Evolutionary conservation across 2,888 invertebrate genomes (phyloP).

Genomic region (Amphipoea lucens): DNA sequence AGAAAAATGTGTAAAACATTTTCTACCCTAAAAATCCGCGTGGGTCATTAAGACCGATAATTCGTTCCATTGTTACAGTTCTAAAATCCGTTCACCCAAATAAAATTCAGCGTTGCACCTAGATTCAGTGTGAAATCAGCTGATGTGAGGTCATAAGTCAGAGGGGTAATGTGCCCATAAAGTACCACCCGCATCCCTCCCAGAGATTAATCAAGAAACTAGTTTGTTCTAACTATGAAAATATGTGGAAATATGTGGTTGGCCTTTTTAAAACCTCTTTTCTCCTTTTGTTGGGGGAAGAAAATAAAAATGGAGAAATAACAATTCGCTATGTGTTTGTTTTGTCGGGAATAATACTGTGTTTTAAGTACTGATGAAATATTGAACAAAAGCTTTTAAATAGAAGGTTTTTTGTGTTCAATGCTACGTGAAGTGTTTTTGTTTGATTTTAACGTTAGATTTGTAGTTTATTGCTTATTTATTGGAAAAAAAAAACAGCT

Average conservation of each 20-base stretch:
- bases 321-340: conserved; percentile 30
- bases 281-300: conserved; percentile 33
- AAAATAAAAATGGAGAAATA: conserved; percentile 52
- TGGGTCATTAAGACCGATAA: conserved; percentile 29
- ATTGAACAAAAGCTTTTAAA: conserved; percentile 34
- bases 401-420: conserved; percentile 19
- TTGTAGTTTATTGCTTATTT: neutral
- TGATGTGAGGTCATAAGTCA: conserved; percentile 64
- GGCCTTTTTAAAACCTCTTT: conserved; percentile 49
- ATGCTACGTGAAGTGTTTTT: conserved; percentile 10
- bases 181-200: conserved; percentile 67
- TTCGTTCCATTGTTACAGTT: conserved; percentile 26
- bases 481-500: neutral
- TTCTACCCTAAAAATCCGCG: conserved; percentile 1
- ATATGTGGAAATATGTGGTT: conserved; percentile 54
- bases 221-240: conserved; percentile 63
- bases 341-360: conserved; percentile 49
- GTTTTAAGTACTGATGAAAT: conserved; percentile 30
- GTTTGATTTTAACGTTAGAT: neutral
- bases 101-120: conserved; percentile 53
- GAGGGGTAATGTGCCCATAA: conserved; percentile 68
- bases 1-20: neutral
- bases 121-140: conserved; percentile 55
- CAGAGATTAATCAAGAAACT: conserved; percentile 71
- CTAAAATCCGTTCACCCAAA: conserved; percentile 42